Conservation (phyloP, 2,888 invertebrate genomes). For the Ichneumoninae sp. region DNA sequence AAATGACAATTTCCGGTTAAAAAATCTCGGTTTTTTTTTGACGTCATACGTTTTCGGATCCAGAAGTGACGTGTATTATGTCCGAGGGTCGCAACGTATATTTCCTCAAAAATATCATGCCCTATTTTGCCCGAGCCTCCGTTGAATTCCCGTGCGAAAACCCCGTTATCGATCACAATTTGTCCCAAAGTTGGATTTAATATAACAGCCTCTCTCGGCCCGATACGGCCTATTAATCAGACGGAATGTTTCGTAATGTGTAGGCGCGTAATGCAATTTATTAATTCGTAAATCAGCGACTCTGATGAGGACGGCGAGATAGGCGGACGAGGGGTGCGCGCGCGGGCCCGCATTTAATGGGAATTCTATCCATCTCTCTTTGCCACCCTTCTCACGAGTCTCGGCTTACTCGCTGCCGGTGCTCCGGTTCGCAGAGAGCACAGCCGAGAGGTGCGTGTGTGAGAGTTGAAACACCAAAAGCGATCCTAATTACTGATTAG, state of each 20-base stretch:
- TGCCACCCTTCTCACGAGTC: conserved; percentile 11
- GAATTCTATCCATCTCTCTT: conserved; percentile 34
- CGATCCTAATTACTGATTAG: conserved; percentile 81
- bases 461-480: conserved; percentile 59
- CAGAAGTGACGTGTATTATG: too few relatives aligned
- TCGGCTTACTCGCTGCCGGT: conserved; percentile 25
- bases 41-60: too few relatives aligned
- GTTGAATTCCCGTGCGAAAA: conserved; percentile 44
- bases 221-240: conserved; percentile 34
- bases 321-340: conserved; percentile 15
- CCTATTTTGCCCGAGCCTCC: neutral
- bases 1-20: too few relatives aligned
- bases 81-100: too few relatives aligned
- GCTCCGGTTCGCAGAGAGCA: conserved; percentile 36
- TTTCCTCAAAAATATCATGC: too few relatives aligned
- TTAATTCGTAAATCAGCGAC: conserved; percentile 75
- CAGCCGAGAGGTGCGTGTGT: conserved; percentile 68
- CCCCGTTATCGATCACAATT: conserved; percentile 46
- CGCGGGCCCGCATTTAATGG: neutral
- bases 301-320: conserved; percentile 64
- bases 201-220: conserved; percentile 5
- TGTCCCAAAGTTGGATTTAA: neutral
- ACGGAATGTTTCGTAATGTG: conserved; percentile 46
- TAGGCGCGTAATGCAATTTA: conserved; percentile 73
- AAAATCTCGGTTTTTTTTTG: too few relatives aligned